phyloP scores from a whole-genome alignment of 2,113 vertebrate species.

The Corythaixoides concolor region DNA sequence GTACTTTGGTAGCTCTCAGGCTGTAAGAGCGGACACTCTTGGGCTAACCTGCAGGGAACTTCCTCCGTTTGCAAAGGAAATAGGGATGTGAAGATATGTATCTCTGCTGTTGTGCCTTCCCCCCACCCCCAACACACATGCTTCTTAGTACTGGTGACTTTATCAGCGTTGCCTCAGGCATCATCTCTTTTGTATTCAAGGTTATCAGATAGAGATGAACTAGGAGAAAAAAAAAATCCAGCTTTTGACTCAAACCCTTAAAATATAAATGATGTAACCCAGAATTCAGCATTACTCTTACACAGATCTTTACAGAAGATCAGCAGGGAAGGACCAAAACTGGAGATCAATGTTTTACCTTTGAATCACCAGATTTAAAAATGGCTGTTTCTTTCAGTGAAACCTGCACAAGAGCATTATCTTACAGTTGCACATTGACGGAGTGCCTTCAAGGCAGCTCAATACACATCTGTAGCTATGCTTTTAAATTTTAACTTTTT shows the following conservation, averaged over 20 bases:
- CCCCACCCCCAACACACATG: not conserved
- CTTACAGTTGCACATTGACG: not conserved
- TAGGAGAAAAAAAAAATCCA: conserved; percentile 1
- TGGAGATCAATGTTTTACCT: not conserved
- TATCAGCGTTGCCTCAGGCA: conserved; percentile 24
- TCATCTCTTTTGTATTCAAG: not conserved
- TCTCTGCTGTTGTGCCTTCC: not conserved
- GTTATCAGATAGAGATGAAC: conserved; percentile 1
- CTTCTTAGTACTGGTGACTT: conserved; percentile 3
- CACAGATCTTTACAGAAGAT: not conserved
- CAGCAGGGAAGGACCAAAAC: not conserved
- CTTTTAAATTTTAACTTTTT: not conserved
- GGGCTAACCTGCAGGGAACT: conserved; percentile 19
- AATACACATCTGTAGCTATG: not conserved
- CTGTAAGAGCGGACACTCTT: not conserved
- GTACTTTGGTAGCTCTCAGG: not conserved
- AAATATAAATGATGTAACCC: conserved; percentile 1
- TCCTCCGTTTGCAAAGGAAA: conserved; percentile 17
- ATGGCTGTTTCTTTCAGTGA: not conserved
- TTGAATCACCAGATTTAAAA: not conserved
- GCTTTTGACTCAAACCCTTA: not conserved
- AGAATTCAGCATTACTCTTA: not conserved
- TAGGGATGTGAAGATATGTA: conserved; percentile 42
- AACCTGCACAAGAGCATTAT: not conserved
- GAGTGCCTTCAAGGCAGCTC: not conserved